A percentile compares a stretch with the other conserved stretches of the same genome.
These are phyloP conservation scores for Meloidogyne hapla DNA, from an alignment of 1,140 invertebrate species.

Conservation along the genomic window DNA sequence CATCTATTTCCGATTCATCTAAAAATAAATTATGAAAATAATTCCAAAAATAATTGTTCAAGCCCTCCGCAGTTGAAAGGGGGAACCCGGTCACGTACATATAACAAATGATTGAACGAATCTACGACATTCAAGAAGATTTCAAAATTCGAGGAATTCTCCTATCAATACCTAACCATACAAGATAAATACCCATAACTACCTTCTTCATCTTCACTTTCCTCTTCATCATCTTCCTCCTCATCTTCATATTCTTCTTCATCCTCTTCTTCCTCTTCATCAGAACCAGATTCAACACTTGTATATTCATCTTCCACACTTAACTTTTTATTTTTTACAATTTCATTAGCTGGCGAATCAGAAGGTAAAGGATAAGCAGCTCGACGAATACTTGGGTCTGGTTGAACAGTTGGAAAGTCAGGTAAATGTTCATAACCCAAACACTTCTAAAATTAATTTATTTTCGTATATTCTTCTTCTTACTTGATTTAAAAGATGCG, in stretches of 20 bases:
- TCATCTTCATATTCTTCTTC: constrained; percentile 57
- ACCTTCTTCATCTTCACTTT: constrained; percentile 39
- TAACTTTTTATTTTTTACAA: constrained; percentile 38
- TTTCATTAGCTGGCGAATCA: constrained; percentile 56
- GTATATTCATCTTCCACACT: constrained; percentile 39
- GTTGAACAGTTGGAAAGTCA: constrained; percentile 76
- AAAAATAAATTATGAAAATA: constrained; percentile 63
- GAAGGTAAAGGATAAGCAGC: constrained; percentile 61
- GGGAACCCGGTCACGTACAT: no score
- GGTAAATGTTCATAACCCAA: constrained; percentile 85
- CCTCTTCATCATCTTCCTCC: constrained; percentile 47
- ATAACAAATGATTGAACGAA: no score
- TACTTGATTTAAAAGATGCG: constrained; percentile 81
- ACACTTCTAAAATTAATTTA: constrained; percentile 68
- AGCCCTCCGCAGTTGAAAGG: no score
- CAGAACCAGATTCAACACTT: constrained; percentile 38
- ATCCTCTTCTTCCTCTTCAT: constrained; percentile 62
- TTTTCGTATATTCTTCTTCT: neutral
- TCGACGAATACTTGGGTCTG: constrained; percentile 71
- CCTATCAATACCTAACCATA: no score
- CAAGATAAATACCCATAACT: no score
- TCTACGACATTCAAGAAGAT: no score
- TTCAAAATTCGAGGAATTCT: no score
- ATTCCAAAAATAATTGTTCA: constrained; percentile 10
- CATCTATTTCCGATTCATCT: neutral